Evolutionary conservation across 2,888 invertebrate species (phyloP).

Genomic region (Bruchidius siliquastri): DNA sequence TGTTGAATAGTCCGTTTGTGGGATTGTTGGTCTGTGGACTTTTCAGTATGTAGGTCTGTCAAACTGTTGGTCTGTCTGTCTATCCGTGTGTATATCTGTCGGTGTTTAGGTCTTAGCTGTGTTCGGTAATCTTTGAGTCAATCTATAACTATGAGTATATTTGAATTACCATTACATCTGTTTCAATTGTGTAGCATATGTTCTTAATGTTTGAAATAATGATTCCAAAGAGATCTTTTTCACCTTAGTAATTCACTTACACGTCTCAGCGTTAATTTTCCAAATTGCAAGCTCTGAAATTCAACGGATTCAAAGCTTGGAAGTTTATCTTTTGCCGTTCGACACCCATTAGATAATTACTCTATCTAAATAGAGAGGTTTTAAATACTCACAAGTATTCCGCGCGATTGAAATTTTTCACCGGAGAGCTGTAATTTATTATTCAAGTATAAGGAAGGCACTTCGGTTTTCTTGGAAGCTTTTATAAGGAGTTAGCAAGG

Average conservation of each 20-base stretch:
- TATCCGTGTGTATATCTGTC: no score
- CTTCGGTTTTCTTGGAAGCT: not conserved
- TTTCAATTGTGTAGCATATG: no score
- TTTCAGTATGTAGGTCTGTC: no score
- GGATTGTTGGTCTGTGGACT: no score
- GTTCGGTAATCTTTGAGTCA: no score
- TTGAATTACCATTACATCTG: no score
- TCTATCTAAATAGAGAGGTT: not conserved
- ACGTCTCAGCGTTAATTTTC: not conserved
- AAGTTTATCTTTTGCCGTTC: not conserved
- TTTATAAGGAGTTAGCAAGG: not conserved
- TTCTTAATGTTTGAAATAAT: not conserved
- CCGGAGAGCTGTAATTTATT: not conserved
- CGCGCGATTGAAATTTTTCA: not conserved
- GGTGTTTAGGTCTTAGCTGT: no score
- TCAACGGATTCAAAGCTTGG: not conserved
- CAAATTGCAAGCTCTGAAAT: not conserved
- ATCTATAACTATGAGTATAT: no score
- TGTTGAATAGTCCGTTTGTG: no score
- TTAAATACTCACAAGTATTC: not conserved
- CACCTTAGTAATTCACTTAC: not conserved
- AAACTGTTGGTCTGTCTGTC: no score
- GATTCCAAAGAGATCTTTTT: not conserved
- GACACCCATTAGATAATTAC: not conserved
- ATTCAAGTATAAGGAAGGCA: not conserved